phyloP scores from a whole-genome alignment of 2,113 vertebrate species.

The Hypocryptadius cinnamomeus region DNA sequence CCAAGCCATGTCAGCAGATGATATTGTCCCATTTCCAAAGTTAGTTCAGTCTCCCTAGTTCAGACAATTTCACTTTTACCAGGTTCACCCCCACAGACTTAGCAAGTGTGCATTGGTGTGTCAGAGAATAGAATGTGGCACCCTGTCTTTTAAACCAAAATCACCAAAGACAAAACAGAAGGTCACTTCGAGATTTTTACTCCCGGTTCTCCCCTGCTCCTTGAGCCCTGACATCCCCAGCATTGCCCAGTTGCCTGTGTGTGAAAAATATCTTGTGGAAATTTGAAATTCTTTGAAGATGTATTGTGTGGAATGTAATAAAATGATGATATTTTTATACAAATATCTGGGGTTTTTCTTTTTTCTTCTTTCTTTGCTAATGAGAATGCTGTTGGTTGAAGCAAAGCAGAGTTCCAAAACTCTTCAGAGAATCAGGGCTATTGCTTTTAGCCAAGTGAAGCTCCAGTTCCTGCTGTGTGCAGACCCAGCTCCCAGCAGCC shows the following conservation, averaged over 20 bases:
- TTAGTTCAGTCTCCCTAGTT: background rate
- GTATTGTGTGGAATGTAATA: conserved; percentile 95
- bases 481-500: background rate
- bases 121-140: conserved; percentile 39
- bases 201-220: conserved; percentile 52
- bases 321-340: conserved; percentile 98
- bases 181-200: conserved; percentile 65
- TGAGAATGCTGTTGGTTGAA: conserved; percentile 36
- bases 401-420: conserved; percentile 7
- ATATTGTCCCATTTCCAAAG: background rate
- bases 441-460: background rate
- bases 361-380: conserved; percentile 58
- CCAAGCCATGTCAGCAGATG: conserved; percentile 17
- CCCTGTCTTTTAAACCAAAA: conserved; percentile 60
- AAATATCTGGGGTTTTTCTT: conserved; percentile 71
- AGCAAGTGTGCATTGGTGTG: background rate
- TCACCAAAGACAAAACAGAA: conserved; percentile 69
- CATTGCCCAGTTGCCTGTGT: conserved; percentile 78
- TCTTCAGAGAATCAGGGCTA: background rate
- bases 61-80: background rate
- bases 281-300: conserved; percentile 84
- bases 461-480: background rate
- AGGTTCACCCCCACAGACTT: background rate
- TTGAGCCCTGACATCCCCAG: conserved; percentile 65
- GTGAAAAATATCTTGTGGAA: conserved; percentile 85